Evolutionary conservation across 2,888 invertebrate species (phyloP).

Genomic region (Meta bourneti): DNA sequence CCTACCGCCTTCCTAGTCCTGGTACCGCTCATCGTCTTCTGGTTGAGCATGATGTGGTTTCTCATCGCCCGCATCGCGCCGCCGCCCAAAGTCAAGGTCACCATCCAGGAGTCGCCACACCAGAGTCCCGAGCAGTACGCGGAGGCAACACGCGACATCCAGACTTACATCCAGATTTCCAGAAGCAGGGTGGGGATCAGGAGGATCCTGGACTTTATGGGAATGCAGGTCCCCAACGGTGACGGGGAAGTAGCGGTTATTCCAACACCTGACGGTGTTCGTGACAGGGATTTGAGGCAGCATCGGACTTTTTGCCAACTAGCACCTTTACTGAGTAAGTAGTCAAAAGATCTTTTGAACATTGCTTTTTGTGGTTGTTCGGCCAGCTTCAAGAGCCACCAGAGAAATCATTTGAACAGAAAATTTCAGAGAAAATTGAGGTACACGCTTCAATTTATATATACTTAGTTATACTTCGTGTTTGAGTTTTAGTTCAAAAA

Average conservation of each 20-base stretch:
- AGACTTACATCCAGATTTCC: background rate
- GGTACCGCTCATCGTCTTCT: background rate
- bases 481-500: too few relatives aligned
- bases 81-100: background rate
- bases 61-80: background rate
- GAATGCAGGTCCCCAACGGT: background rate
- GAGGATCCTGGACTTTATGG: background rate
- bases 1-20: background rate
- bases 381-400: too few relatives aligned
- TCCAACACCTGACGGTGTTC: too few relatives aligned
- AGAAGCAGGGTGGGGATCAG: background rate
- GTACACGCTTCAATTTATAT: too few relatives aligned
- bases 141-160: background rate
- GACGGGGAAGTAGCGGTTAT: background rate
- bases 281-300: too few relatives aligned
- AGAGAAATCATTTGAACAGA: too few relatives aligned
- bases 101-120: background rate
- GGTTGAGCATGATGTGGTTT: constrained; percentile 7
- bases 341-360: too few relatives aligned
- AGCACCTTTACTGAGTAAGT: too few relatives aligned
- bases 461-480: too few relatives aligned
- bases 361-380: too few relatives aligned
- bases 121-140: background rate
- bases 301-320: too few relatives aligned
- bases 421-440: too few relatives aligned